A percentile compares a stretch with the other conserved stretches of the same genome.
phyloP scores from a whole-genome alignment of 2,113 vertebrate species.

The Pogonocichla stellata region DNA sequence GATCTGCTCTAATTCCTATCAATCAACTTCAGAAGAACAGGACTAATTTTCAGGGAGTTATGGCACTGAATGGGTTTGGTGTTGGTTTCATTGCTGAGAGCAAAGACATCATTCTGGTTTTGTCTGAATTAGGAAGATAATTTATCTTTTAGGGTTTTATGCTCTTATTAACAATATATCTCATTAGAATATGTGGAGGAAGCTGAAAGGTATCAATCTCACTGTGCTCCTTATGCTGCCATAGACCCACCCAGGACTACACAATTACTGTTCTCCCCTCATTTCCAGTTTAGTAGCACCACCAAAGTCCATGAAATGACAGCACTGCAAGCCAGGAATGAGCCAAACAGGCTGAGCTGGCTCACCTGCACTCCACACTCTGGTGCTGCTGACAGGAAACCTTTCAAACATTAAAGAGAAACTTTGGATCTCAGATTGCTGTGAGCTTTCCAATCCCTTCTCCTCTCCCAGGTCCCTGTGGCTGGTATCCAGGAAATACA shows the following conservation, averaged over 20 bases:
- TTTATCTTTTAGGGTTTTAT: not conserved
- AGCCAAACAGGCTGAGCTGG: not conserved
- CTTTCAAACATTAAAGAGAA: not conserved
- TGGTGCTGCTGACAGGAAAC: not conserved
- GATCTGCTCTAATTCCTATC: not conserved
- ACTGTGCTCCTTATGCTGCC: slow-evolving; percentile 40
- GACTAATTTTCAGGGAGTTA: not conserved
- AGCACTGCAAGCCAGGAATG: not conserved
- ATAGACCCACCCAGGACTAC: not conserved
- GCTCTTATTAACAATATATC: not conserved
- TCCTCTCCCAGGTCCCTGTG: not conserved
- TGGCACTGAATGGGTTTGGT: not conserved
- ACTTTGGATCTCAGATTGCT: not conserved
- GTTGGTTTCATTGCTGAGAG: not conserved
- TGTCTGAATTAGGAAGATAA: not conserved
- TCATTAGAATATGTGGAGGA: slow-evolving; percentile 58
- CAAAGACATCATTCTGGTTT: not conserved
- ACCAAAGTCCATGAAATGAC: not conserved
- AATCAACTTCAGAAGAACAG: not conserved
- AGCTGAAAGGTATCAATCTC: slow-evolving; percentile 81
- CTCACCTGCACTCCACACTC: not conserved
- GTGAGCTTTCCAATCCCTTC: not conserved
- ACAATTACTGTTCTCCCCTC: not conserved
- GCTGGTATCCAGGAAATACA: not conserved
- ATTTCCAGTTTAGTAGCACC: not conserved